Evolutionary conservation across 2,888 invertebrate genomes (phyloP).

Genomic region (Spatulosminthurus flaviceps): DNA sequence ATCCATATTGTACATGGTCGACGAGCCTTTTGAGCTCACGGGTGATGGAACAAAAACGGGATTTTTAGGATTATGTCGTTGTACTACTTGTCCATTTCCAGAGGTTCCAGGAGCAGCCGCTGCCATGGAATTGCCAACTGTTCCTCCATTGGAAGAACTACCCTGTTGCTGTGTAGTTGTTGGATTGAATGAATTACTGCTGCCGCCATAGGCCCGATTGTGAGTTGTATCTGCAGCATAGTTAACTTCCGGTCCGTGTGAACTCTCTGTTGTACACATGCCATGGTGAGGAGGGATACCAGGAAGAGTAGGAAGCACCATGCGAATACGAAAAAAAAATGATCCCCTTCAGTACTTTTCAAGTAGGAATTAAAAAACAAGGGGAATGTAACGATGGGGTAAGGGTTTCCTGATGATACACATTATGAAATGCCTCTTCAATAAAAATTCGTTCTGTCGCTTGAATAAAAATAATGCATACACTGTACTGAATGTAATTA

Average conservation of each 20-base stretch:
- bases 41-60: constrained; percentile 63
- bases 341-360: no score
- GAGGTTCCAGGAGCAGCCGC: constrained; percentile 29
- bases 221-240: constrained; percentile 58
- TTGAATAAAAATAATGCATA: background rate
- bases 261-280: constrained; percentile 15
- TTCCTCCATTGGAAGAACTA: constrained; percentile 46
- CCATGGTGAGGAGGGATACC: no score
- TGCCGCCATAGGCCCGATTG: constrained; percentile 50
- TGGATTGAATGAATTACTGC: constrained; percentile 53
- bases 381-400: no score
- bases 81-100: constrained; percentile 52
- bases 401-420: background rate
- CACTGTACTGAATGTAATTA: no score
- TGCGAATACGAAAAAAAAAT: constrained; percentile 21
- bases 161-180: constrained; percentile 49
- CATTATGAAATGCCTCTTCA: background rate
- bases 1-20: constrained; percentile 64
- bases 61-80: constrained; percentile 61
- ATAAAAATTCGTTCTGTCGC: background rate
- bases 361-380: no score
- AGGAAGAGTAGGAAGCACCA: background rate
- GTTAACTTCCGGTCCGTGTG: constrained; percentile 61
- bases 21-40: constrained; percentile 62
- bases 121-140: constrained; percentile 41